Base-by-base conservation (phyloP, 1,140 invertebrate genomes). In the Ectropis grisescens region DNA sequence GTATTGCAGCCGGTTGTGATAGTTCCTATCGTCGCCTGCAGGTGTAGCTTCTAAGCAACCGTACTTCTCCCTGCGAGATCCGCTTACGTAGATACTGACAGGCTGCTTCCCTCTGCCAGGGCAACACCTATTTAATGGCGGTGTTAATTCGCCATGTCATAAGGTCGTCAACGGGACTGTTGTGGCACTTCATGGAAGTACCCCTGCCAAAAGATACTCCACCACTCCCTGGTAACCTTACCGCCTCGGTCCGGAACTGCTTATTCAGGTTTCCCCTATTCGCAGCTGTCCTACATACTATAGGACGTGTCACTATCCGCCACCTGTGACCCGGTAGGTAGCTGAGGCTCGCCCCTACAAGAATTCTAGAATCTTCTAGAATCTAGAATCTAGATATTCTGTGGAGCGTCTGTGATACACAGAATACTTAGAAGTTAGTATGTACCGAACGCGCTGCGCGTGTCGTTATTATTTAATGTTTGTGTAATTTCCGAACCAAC, bases 91-190 rank as follows among this genome's bases (percentile, higher is more conserved):
- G 10, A 4, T 4, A 10, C 25, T 26, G n/a, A n/a, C 25, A 26
- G 25, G 11, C 25, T 26, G 11, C 25, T 26, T 4, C 25, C 25
- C 25, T 11, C 15, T 12, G 26, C 33, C 11, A 37, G 26, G 26
- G 34, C 22, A 37, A 23, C 24, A 22, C 34, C 10, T 37, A 37
- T 37, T 37, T 37, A 13, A 19, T 37, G 26, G 34, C 34, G 34
- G 34, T 25, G 26, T 15, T n/a, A 1, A 37, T 12, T 30, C 35
- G 35, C 35, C 35, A 37, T 37, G 35, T 31, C 35, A 15, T 28
- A 30, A 22, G 10, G 13, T 29, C 5, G 19, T 37, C 35, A 14
- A 25, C 7, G 27, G 29, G n/a, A 14, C n/a, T n/a, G 16, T 9
- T 37, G 35, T 25, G 13, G 19, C 11, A 13, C 25, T 37, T 37